phyloP scores from a whole-genome alignment of 2,888 invertebrate species.

The Resseliella maxima region DNA sequence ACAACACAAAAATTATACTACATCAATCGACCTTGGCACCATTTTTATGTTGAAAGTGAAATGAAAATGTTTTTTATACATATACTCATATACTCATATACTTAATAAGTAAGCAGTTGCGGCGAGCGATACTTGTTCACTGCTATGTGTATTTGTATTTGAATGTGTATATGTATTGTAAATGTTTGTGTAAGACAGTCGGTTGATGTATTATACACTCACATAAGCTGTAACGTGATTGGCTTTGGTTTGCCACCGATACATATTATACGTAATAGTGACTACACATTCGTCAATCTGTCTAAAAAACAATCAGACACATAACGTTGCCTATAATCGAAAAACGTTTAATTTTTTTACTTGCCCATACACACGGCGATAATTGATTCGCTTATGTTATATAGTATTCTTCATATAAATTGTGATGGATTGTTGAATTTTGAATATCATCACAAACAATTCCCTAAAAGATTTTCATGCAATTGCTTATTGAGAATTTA shows the following conservation, averaged over 20 bases:
- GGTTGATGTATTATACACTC: not conserved
- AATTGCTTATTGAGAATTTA: too few species aligned
- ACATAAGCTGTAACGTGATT: not conserved
- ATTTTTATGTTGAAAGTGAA: conserved; percentile 56
- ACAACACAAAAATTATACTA: conserved; percentile 18
- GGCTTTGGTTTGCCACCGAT: not conserved
- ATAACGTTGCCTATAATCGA: not conserved
- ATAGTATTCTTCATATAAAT: not conserved
- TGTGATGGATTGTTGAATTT: not conserved
- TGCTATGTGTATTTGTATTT: not conserved
- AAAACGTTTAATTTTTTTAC: not conserved
- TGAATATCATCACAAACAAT: too few species aligned
- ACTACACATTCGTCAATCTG: conserved; percentile 20
- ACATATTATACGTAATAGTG: not conserved
- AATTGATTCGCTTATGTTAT: not conserved
- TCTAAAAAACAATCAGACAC: conserved; percentile 30
- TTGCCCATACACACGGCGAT: not conserved
- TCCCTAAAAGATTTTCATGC: too few species aligned
- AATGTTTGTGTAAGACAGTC: not conserved
- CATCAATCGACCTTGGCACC: conserved; percentile 57
- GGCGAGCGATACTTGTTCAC: not conserved
- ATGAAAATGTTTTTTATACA: conserved; percentile 50
- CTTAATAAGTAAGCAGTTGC: not conserved
- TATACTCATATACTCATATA: too few species aligned
- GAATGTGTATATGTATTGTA: not conserved